A percentile compares a stretch with the other conserved stretches of the same genome.
Conservation (phyloP, 2,797 vertebrate genomes). For the Xerus rutilus region DNA sequence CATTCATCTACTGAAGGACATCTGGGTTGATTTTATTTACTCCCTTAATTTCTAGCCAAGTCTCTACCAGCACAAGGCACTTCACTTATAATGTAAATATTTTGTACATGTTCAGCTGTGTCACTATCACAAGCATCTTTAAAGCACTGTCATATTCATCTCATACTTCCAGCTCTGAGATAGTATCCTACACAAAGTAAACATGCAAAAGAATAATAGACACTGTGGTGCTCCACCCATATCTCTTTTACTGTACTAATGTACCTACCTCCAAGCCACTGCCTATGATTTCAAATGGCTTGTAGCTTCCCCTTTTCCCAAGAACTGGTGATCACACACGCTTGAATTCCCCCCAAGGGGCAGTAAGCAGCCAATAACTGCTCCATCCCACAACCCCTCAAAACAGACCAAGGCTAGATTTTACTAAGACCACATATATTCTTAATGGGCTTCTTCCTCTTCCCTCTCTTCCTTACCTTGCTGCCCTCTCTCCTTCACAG, state of each 20-base stretch:
- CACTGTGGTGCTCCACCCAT: not conserved
- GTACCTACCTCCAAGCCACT: slow-evolving; percentile 1
- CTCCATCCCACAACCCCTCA: not conserved
- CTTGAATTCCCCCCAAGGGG: not conserved
- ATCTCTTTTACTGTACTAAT: not conserved
- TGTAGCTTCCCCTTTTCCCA: not conserved
- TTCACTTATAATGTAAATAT: slow-evolving; percentile 31
- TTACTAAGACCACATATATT: not conserved
- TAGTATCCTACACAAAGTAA: slow-evolving; percentile 38
- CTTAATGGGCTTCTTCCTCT: slow-evolving; percentile 8
- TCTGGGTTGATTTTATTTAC: no score
- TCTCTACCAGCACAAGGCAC: slow-evolving; percentile 30
- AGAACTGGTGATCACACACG: not conserved
- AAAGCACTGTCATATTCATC: slow-evolving; percentile 8
- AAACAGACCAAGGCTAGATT: slow-evolving; percentile 1
- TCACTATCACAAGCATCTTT: slow-evolving; percentile 12
- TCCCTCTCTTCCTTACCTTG: not conserved
- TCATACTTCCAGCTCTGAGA: slow-evolving; percentile 30
- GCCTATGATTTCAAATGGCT: slow-evolving; percentile 10
- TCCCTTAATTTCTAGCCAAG: slow-evolving; percentile 42
- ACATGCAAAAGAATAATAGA: slow-evolving; percentile 34
- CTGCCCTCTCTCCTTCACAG: not conserved
- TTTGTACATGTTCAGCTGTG: slow-evolving; percentile 15
- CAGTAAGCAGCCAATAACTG: slow-evolving; percentile 10
- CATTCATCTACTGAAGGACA: no score